These are phyloP conservation scores for Myocastor coypus DNA, from an alignment of 2,113 vertebrate genomes.

Conservation along the genomic window DNA sequence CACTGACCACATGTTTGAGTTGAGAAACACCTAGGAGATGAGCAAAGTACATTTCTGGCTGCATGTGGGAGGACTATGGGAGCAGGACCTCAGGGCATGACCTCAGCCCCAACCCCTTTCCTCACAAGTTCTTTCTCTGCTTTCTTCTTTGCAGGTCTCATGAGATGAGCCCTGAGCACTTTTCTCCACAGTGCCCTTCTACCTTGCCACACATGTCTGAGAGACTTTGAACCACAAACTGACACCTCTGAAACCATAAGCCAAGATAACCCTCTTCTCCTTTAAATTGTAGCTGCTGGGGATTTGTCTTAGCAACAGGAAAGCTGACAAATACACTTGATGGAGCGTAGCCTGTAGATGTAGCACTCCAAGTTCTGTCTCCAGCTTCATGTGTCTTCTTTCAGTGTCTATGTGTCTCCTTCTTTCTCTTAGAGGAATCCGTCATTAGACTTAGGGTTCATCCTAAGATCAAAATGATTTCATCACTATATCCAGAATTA, in stretches of 20 bases:
- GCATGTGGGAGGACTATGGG: not conserved
- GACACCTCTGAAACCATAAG: not conserved
- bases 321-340: not conserved
- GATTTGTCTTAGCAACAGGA: not conserved
- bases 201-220: not conserved
- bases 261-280: not conserved
- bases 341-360: rapidly evolving
- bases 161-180: not conserved
- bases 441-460: not conserved
- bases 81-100: not conserved
- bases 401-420: not conserved
- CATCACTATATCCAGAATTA: not conserved
- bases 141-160: not conserved
- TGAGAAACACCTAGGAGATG: not conserved
- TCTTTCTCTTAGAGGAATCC: not conserved
- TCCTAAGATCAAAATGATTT: not conserved
- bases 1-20: not conserved
- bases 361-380: not conserved
- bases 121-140: not conserved
- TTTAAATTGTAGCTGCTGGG: not conserved
- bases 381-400: rapidly evolving
- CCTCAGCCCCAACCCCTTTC: not conserved
- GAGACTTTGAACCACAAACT: not conserved
- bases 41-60: too few relatives aligned
- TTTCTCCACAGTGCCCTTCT: not conserved